Conservation (phyloP, 1,140 invertebrate genomes). For the Drosophila varians region DNA sequence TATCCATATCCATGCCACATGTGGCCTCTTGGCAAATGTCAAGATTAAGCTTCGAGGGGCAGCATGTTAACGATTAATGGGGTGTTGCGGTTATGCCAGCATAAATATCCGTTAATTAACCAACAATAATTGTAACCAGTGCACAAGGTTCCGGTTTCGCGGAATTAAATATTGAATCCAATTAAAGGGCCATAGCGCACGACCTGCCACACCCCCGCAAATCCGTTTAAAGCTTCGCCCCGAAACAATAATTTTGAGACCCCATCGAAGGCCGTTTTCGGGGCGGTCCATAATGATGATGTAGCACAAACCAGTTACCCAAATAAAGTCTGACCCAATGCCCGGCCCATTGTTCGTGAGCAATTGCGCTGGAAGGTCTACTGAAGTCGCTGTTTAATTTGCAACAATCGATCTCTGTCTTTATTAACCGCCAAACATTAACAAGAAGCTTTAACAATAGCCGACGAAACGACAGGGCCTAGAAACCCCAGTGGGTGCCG, state of each 20-base stretch:
- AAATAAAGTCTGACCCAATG: conserved; percentile 35
- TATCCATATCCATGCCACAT: conserved; percentile 9
- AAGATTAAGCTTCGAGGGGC: conserved; percentile 84
- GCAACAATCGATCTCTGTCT: conserved; percentile 54
- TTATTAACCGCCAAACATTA: conserved; percentile 56
- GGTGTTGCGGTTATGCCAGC: conserved; percentile 38
- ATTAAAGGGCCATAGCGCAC: conserved; percentile 68
- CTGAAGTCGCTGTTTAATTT: conserved; percentile 38
- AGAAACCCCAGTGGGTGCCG: conserved; percentile 85
- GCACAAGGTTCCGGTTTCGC: conserved; percentile 19
- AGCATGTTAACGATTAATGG: conserved; percentile 78
- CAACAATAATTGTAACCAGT: conserved; percentile 69
- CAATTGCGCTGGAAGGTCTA: conserved; percentile 38
- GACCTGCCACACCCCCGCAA: conserved; percentile 54
- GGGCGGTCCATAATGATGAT: conserved; percentile 35
- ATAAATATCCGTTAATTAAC: conserved; percentile 65
- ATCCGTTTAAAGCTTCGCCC: conserved; percentile 41
- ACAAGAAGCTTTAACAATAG: conserved; percentile 54
- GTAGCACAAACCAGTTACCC: conserved; percentile 47
- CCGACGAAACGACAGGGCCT: conserved; percentile 40
- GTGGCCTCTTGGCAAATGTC: conserved; percentile 62
- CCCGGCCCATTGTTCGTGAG: conserved; percentile 39
- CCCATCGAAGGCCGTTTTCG: conserved; percentile 44
- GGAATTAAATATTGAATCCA: conserved; percentile 72
- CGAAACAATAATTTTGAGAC: conserved; percentile 1